phyloP scores from a whole-genome alignment of 2,797 vertebrate species.

The Pseudochaenichthys georgianus region DNA sequence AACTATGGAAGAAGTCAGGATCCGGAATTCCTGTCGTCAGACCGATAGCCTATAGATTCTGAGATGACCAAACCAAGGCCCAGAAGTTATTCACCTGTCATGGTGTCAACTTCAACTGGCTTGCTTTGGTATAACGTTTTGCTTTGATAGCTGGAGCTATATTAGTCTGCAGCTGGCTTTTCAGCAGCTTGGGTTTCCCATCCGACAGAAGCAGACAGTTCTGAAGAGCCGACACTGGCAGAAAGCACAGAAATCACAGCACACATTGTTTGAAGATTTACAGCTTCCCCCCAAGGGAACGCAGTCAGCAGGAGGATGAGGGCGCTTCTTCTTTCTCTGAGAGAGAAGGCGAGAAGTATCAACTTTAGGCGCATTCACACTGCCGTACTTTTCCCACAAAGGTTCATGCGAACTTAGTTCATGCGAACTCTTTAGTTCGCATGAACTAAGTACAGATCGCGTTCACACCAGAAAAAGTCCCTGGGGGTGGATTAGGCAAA shows the following conservation, averaged over 20 bases:
- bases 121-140: slow-evolving; percentile 1
- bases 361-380: neutral
- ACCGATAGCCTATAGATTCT: no score
- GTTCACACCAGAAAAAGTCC: no score
- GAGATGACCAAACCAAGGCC: neutral
- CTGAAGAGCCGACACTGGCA: slow-evolving; percentile 90
- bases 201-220: slow-evolving; percentile 87
- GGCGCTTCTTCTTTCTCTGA: slow-evolving; percentile 83
- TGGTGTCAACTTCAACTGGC: neutral
- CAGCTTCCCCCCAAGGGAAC: slow-evolving; percentile 88
- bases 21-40: no score
- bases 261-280: slow-evolving; percentile 82
- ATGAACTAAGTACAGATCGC: no score
- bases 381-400: no score
- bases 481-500: no score
- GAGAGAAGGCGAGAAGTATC: neutral
- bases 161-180: neutral
- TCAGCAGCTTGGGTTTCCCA: slow-evolving; percentile 89
- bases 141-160: neutral
- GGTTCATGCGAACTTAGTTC: no score
- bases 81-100: neutral
- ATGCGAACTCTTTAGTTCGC: no score
- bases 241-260: slow-evolving; percentile 90
- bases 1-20: no score
- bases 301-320: slow-evolving; percentile 85